Base-by-base conservation (phyloP, 2,797 vertebrate species). In the Acanthurus leucopareius region DNA sequence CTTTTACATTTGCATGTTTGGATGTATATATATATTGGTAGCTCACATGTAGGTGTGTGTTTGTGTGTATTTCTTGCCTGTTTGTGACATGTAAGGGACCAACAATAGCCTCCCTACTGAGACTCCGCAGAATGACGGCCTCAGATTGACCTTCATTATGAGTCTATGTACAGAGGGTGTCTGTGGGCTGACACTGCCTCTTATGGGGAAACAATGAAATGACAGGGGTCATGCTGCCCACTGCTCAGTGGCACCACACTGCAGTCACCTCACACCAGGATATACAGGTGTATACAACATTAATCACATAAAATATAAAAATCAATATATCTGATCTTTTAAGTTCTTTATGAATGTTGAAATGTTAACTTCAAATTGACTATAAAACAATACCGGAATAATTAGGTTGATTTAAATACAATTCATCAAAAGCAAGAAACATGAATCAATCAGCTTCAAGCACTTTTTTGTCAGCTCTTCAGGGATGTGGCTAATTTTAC, bases 121-220 rank as follows among this genome's bases (percentile, higher is more conserved):
- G 69, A 54, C 77, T 76, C 61, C 40, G n/a, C 72, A 78, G 69
- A 76, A 52, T 10, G 17, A 52, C 10, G 1, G 62, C 84, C 73
- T 77, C 53, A 62, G 48, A 28, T 47, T 83, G 79, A 85, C 86
- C 82, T 86, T 84, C 82, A 78, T 80, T 64, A 85, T 83, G 67
- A 80, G 48, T 45, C 9, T 20, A 45, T 71, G 71, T 79, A 68
- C 72, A 75, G 42, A 69, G 16, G n/a, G 7, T 2, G 25, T 73
- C 65, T 63, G 66, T 60, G 56, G 15, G 54, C 76, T 79, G 80
- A 77, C 70, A 40, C 82, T 56, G 81, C 75, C 72, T 60, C 82
- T 65, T 42, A 20, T 73, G 74, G 80, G 57, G 68, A 79, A 75
- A 80, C 64, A 28, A 16, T 57, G 73, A 48, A 86, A 75, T 61